Percentiles rank a stretch among this genome's conserved stretches.
phyloP scores from a whole-genome alignment of 2,888 invertebrate species.

The Choristoneura rosaceana region DNA sequence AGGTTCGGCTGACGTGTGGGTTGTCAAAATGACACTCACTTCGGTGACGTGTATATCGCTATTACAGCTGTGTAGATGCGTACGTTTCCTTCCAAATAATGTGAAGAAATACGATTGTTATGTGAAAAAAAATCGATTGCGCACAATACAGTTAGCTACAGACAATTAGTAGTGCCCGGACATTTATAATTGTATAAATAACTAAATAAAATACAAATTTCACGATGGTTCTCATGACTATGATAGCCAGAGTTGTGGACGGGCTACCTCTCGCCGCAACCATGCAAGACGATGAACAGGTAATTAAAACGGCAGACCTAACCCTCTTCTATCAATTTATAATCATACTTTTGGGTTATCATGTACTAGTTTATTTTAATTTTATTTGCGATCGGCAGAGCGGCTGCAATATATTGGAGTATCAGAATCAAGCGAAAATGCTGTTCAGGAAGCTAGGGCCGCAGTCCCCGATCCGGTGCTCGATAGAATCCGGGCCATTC shows the following conservation, averaged over 20 bases:
- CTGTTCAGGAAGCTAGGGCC: constrained; percentile 97
- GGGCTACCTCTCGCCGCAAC: constrained; percentile 98
- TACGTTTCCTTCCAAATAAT: constrained; percentile 61
- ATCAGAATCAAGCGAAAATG: constrained; percentile 99
- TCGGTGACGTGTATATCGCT: constrained; percentile 68
- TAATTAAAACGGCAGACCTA: constrained; percentile 64
- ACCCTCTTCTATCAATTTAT: background rate
- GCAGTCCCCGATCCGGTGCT: constrained; percentile 95
- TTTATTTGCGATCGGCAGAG: constrained; percentile 88
- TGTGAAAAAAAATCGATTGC: constrained; percentile 50
- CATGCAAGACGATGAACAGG: constrained; percentile 99
- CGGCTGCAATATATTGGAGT: constrained; percentile 97
- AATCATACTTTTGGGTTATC: constrained; percentile 27
- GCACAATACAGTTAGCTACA: constrained; percentile 50
- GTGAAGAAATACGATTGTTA: constrained; percentile 69
- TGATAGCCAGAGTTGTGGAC: constrained; percentile 98
- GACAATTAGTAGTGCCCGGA: constrained; percentile 16
- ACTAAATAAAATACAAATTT: constrained; percentile 51
- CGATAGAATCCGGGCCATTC: constrained; percentile 98
- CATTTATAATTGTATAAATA: constrained; percentile 12
- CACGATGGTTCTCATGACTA: constrained; percentile 98
- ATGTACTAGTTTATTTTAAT: constrained; percentile 34
- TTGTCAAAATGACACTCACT: constrained; percentile 50
- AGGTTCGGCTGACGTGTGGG: constrained; percentile 65
- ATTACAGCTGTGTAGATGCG: constrained; percentile 61